Evolutionary conservation across 2,113 vertebrate species (phyloP), one percentile per base, ranked within the genome.

Genomic region (Ceratotherium simum): DNA sequence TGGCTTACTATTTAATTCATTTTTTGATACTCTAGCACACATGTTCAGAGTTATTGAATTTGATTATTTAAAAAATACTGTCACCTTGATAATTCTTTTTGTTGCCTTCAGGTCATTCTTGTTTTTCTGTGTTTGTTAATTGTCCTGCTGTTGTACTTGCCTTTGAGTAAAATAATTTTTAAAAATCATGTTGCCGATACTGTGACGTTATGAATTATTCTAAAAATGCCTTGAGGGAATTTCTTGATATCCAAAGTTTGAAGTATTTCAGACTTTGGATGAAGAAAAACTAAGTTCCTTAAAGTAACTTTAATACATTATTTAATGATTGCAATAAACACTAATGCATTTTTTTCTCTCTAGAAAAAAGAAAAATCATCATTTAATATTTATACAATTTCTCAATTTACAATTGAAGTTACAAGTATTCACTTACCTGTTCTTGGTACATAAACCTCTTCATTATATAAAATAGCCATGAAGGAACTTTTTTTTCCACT

Each of bases 261-360:
- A 14, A 96, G 86, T 85, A 39, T 14, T 96, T 98, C 56, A 73
- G 33, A 95, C 29, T 92, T 39, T 82, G 14, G 82, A 94, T 91
- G 69, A 96, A 86, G 92, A 64, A 90, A 97, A 98, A 97, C 51
- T 39, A 70, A 97, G 78, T 51, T 78, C 33, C 84, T 96, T 98
- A 98, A 98, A 98, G 95, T 98, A 98, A 96, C 79, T 98, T 98
- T 97, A 98, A 98, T 98, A 89, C 56, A 85, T 98, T 95, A 79
- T 95, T 78, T 91, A 98, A 97, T 97, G 96, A 97, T 65, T 90
- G 14, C 92, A 95, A 97, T 98, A 98, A 98, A 60, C 46, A 80
- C 91, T 97, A 79, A 29, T 72, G 3, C 33, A 36, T 89, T 60
- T 96, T 91, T 94, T 97, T 91, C 78, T 56, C 39, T 97, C 69